phyloP scores from a whole-genome alignment of 2,797 vertebrate genomes.

The Hephaestus fuliginosus region DNA sequence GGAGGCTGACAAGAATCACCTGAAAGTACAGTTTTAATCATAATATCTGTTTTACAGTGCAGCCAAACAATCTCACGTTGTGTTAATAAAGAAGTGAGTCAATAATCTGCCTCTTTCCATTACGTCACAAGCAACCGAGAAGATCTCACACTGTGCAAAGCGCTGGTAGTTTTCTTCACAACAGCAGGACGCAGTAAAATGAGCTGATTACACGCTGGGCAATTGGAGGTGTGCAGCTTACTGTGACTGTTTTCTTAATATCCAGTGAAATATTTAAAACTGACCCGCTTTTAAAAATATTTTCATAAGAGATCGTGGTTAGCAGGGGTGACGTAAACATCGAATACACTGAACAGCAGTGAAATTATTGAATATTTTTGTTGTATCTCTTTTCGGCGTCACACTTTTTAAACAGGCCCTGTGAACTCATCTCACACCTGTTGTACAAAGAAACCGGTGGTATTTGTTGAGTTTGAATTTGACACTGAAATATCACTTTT shows the following conservation, averaged over 20 bases:
- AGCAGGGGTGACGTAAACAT: too few species aligned
- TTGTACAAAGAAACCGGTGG: too few species aligned
- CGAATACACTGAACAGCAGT: neutral
- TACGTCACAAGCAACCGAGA: neutral
- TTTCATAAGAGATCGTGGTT: neutral
- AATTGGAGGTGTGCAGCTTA: neutral
- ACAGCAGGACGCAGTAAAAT: neutral
- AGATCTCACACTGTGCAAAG: neutral
- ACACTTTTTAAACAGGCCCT: too few species aligned
- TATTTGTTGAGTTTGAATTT: too few species aligned
- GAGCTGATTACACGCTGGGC: neutral
- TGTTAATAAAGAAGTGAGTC: conserved; percentile 2
- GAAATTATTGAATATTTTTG: neutral
- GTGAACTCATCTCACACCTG: too few species aligned
- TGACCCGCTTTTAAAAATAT: neutral
- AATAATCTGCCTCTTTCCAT: conserved; percentile 8
- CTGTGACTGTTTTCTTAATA: neutral
- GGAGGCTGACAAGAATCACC: too few species aligned
- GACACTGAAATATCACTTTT: too few species aligned
- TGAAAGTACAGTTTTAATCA: too few species aligned
- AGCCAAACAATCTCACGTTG: neutral
- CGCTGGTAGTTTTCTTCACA: conserved; percentile 4
- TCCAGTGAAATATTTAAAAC: neutral
- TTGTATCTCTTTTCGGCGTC: too few species aligned
- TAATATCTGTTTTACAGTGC: neutral